A percentile compares a stretch with the other conserved stretches of the same genome.
Evolutionary conservation across 2,113 vertebrate genomes (phyloP).

Genomic region (Colius striatus): DNA sequence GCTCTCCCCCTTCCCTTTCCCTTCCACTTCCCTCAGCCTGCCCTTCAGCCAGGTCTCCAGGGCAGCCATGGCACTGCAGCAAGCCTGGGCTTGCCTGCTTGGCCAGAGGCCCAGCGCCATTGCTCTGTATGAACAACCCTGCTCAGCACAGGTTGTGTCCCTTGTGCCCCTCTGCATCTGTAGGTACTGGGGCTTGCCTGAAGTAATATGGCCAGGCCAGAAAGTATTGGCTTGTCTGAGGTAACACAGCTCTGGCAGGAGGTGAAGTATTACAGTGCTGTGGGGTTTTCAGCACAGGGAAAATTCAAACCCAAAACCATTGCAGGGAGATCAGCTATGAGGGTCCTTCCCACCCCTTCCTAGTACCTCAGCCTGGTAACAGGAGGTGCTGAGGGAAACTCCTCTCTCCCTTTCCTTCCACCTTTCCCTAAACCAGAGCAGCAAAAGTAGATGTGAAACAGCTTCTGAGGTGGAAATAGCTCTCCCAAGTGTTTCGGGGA

Average conservation of each 20-base stretch:
- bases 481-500: not conserved
- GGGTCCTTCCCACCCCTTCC: not conserved
- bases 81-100: not conserved
- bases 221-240: not conserved
- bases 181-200: not conserved
- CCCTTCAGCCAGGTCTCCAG: not conserved
- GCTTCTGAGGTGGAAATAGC: not conserved
- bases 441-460: not conserved
- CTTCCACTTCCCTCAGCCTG: not conserved
- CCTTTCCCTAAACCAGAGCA: not conserved
- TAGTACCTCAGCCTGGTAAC: not conserved
- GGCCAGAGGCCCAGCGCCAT: not conserved
- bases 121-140: not conserved
- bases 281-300: not conserved
- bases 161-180: not conserved
- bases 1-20: not conserved
- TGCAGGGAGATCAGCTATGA: fast-evolving
- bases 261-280: not conserved
- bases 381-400: not conserved
- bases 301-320: not conserved
- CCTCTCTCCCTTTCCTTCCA: fast-evolving
- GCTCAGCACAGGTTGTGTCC: not conserved
- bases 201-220: not conserved
- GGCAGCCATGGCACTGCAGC: not conserved
- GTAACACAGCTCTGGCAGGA: not conserved